Evolutionary conservation across 1,140 invertebrate genomes (phyloP).

Genomic region (Pachypeltis micranthus): DNA sequence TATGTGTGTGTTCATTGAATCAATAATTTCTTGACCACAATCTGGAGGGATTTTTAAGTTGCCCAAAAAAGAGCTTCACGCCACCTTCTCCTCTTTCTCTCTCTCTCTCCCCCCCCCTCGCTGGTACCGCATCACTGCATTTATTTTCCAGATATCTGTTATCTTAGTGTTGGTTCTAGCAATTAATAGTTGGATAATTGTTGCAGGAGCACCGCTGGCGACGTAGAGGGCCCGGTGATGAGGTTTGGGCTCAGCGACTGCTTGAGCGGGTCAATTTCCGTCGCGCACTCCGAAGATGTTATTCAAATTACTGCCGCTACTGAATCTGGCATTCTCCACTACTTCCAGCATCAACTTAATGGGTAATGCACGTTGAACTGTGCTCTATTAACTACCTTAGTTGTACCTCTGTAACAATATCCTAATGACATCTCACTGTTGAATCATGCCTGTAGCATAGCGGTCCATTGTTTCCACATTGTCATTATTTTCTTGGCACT

Average conservation of each 20-base stretch:
- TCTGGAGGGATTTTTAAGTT: background rate
- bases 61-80: background rate
- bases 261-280: slow-evolving; percentile 4
- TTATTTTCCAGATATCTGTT: too few species aligned
- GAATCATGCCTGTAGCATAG: too few species aligned
- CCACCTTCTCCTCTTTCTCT: background rate
- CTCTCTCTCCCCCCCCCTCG: background rate
- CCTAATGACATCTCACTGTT: too few species aligned
- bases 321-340: slow-evolving; percentile 57
- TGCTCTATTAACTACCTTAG: too few species aligned
- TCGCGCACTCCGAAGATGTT: slow-evolving; percentile 10
- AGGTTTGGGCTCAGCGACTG: slow-evolving; percentile 25
- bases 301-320: slow-evolving; percentile 47
- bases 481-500: too few species aligned
- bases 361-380: too few species aligned
- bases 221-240: slow-evolving; percentile 34
- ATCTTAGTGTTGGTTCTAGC: too few species aligned
- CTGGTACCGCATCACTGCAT: too few species aligned
- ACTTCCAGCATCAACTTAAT: slow-evolving; percentile 63
- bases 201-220: slow-evolving; percentile 31
- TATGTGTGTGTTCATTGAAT: too few species aligned
- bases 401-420: too few species aligned
- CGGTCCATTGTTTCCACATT: too few species aligned
- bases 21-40: too few species aligned
- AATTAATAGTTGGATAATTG: background rate